phyloP scores from a whole-genome alignment of 1,140 invertebrate genomes.

The Brachionus rubens region DNA sequence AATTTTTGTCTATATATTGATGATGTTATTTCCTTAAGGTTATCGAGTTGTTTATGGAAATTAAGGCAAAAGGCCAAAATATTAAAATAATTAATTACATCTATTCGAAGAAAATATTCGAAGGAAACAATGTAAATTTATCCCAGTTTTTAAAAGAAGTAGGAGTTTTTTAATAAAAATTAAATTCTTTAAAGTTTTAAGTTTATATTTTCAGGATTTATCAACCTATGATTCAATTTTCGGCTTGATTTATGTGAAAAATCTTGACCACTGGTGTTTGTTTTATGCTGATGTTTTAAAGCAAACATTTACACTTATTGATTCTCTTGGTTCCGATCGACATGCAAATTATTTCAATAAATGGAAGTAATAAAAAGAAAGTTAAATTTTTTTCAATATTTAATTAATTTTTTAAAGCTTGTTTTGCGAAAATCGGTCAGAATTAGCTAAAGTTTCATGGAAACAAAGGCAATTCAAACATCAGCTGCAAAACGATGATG shows the following conservation, averaged over 20 bases:
- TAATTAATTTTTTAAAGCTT: neutral
- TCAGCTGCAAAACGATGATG: neutral
- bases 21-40: neutral
- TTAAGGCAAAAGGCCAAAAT: too few species aligned
- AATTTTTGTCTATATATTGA: neutral
- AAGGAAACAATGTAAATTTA: neutral
- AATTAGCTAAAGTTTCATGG: neutral
- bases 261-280: neutral
- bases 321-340: neutral
- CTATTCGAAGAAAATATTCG: too few species aligned
- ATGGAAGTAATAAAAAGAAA: neutral
- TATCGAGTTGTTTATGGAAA: neutral
- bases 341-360: neutral
- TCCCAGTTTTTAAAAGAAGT: neutral
- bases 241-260: neutral
- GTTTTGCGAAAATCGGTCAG: neutral
- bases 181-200: neutral
- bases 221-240: neutral
- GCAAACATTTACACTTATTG: neutral
- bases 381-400: neutral
- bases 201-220: conserved; percentile 1
- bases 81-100: too few species aligned
- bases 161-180: neutral
- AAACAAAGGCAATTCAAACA: conserved; percentile 1
- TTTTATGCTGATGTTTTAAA: conserved; percentile 11